Evolutionary conservation across 1,140 invertebrate species (phyloP), one percentile per base, ranked within the genome.

Genomic region (Saccostrea echinata): DNA sequence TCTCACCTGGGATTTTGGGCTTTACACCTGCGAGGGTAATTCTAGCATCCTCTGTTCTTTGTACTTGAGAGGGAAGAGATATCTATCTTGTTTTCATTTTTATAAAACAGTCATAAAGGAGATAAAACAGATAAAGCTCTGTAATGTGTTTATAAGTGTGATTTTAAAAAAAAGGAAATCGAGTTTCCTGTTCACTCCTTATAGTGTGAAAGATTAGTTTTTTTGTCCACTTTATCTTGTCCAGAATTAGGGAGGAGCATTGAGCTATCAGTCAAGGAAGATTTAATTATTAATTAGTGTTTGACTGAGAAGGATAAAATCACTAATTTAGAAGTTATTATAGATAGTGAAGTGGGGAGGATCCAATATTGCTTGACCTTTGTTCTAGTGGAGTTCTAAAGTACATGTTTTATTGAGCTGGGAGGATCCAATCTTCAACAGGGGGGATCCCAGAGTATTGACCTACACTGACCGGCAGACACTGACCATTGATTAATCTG

Each of bases 61-160:
- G 27, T 76, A 16, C 16, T 30, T 33, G 24, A 27, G 68, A 76
- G 27, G 68, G 57, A 64, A 76, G 16, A 16, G 68, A 76, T 76
- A 33, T 12, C 27, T 35, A 76, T 76, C 68, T 30, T 76, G 68
- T 76, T 76, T 76, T 76, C 27, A 76, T 30, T 76, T 76, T 76
- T 76, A 76, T 30, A 30, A 76, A 76, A 76, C 68, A 76, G 13
- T 76, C 68, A 76, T 76, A 33, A 76, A 30, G 16, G 68, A 76
- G 68, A 76, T 33, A 76, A 76, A 27, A 33, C 68, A 76, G 68
- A 76, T 76, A 30, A 16, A 30, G 30, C 27, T 13, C 55, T 6
- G 2, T 61, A n/a, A 61, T 18, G 55, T 16, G n/a, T 61, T 61
- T 61, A 16, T 61, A 61, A 61, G 55, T 61, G 55, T 61, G 55